Base-by-base conservation (phyloP, 2,797 vertebrate genomes). In the Monodelphis domestica region DNA sequence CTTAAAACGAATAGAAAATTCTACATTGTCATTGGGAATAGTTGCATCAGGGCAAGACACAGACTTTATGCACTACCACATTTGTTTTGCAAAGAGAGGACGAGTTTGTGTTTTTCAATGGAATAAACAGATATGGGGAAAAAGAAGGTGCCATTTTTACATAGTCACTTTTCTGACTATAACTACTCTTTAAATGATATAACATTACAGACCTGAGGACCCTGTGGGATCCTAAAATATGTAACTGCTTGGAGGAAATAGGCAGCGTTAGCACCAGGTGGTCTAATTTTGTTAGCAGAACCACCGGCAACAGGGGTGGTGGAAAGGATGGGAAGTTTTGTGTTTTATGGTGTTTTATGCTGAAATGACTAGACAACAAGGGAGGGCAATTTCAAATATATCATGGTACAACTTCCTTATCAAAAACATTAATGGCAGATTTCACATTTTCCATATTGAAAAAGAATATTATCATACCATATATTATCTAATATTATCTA, bases 11-110 rank as follows among this genome's bases (percentile, higher is more conserved):
- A 78, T 24, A 45, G 17, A 45, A 94, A 90, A 94, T 95, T 96
- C 56, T 95, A 97, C 90, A 90, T 91, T 94, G 91, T 96, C 90
- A 95, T 24, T 91, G 94, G 91, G 94, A 96, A 96, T 95, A 95
- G 89, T 53, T 90, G 29, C 33, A 90, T 54, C 54, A 93, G 92
- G 92, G 70, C 29, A 63, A 96, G 89, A 94, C 87, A 89, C 56
- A 26, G 1, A 93, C 90, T 94, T 89, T 70, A 92, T 93, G 88
- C 59, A 92, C 59, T 91, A 63, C 59, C 88, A 38, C 38, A 90
- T 63, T 5, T 12, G 89, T 78, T 92, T 56, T 94, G 17, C 28
- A 93, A 89, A 90, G 14, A 91, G n/a, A 84, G 92, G 54, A 90
- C 92, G 95, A 91, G 90, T 63, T 90, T 89, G 9, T 50, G 94